Conservation (phyloP, 2,113 vertebrate genomes). For the Salvelinus fontinalis region DNA sequence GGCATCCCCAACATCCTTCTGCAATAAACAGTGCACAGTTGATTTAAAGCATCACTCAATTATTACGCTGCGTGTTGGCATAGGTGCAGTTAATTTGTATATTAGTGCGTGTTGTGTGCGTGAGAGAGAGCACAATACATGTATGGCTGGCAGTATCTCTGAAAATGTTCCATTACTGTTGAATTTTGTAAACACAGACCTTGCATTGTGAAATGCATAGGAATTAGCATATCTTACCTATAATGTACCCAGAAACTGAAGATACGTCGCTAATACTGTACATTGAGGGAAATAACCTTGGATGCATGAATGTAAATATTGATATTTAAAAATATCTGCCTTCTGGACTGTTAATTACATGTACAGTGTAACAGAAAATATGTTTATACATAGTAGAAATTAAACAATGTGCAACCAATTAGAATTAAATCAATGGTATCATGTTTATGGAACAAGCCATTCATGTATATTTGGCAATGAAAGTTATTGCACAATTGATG, state of each 20-base stretch:
- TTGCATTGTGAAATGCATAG: conserved; percentile 69
- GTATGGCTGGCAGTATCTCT: conserved; percentile 53
- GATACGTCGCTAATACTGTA: conserved; percentile 62
- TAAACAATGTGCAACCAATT: conserved; percentile 78
- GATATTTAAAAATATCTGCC: conserved; percentile 81
- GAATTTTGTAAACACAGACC: conserved; percentile 67
- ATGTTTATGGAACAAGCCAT: conserved; percentile 84
- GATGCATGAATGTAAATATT: conserved; percentile 94
- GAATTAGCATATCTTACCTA: conserved; percentile 69
- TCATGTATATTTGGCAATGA: conserved; percentile 75
- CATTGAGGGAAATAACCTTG: conserved; percentile 75
- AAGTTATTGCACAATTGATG: conserved; percentile 78
- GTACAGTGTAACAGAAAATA: conserved; percentile 73
- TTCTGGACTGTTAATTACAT: conserved; percentile 80
- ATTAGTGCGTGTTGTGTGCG: conserved; percentile 11
- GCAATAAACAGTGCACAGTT: conserved; percentile 57
- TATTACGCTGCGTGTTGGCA: conserved; percentile 40
- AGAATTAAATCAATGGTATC: conserved; percentile 69
- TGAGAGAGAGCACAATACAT: conserved; percentile 57
- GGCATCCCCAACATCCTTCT: conserved; percentile 57
- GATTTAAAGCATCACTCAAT: conserved; percentile 59
- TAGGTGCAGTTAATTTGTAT: conserved; percentile 6
- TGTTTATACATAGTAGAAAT: conserved; percentile 75
- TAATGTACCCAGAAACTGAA: conserved; percentile 73
- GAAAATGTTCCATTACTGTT: conserved; percentile 48